Base-by-base conservation (phyloP, 2,113 vertebrate genomes). In the Oxyura jamaicensis region DNA sequence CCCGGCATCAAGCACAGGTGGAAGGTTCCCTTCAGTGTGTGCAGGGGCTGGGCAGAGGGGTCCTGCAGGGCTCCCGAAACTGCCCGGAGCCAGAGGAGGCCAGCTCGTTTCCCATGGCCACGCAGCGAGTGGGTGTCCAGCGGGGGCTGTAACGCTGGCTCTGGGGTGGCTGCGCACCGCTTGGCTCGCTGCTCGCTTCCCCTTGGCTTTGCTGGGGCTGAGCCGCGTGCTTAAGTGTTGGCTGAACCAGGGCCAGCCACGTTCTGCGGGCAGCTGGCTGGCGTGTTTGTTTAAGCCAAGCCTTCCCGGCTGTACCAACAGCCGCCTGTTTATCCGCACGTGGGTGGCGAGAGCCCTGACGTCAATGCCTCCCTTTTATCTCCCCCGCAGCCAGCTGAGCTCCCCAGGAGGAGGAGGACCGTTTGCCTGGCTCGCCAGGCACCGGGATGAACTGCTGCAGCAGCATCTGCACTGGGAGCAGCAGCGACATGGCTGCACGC, bases 391-490 rank as follows among this genome's bases (percentile, higher is more conserved):
- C 25, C 8, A 21, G 26, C 42, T 8, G 42, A 20, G 59, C 58
- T 62, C 58, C 58, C 58, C 18, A 13, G 6, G 21, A 73, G 29
- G 31, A 6, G 29, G 81, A 41, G 62, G 39, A 41, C 52, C 21
- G 6, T 72, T 46, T 74, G 55, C 73, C 48, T 2, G 0, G 31
- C 39, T 35, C 44, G 26, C 14, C 44, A 6, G 4, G 26, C 29
- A 33, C 35, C 0, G 0, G 39, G 26, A 26, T 20, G 18, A 3
- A n/a, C 35, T 4, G 41, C 4, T 1, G 4, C 0, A 0, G 74
- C 86, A 66, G 78, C 1, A 2, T 72, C 73, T 35, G 59, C 69
- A 25, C 33, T 3, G 26, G 48, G 6, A 36, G 26, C 26, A 18
- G n/a, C 16, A 26, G 12, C 11, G 17, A 26, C 25, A 19, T 4